Evolutionary conservation across 2,113 vertebrate genomes (phyloP).

Genomic region (Brachyhypopomus gauderio): DNA sequence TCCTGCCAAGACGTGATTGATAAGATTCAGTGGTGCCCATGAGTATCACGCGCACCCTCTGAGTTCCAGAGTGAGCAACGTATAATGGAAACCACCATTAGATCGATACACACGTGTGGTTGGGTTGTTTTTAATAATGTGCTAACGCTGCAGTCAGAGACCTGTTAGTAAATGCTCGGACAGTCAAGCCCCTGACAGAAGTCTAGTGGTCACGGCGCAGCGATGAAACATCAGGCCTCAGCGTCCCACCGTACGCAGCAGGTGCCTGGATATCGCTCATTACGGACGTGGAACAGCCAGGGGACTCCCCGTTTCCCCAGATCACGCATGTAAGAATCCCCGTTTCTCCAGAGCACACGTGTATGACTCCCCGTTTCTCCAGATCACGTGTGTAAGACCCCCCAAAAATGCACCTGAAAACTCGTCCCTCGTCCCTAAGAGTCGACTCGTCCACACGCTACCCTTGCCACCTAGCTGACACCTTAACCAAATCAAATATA

Average conservation of each 20-base stretch:
- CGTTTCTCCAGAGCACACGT: neutral
- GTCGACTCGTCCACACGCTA: neutral
- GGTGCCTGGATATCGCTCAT: neutral
- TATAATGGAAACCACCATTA: no score
- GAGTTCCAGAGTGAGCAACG: no score
- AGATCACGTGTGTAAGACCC: neutral
- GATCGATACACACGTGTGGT: no score
- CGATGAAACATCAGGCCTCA: neutral
- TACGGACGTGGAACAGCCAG: neutral
- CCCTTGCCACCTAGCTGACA: neutral
- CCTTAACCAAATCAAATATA: neutral
- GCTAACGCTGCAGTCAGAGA: no score
- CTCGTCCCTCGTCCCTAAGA: neutral
- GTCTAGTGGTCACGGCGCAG: neutral
- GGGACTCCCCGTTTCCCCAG: constrained; percentile 13
- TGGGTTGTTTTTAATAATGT: no score
- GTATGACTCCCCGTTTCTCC: constrained; percentile 5
- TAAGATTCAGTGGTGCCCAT: no score
- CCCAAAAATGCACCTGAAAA: constrained; percentile 3
- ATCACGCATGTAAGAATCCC: no score
- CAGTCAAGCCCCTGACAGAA: neutral
- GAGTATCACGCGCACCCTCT: no score
- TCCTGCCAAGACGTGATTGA: no score
- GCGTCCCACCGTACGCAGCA: neutral
- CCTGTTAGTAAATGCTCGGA: neutral